Base-by-base conservation (phyloP, 2,888 invertebrate genomes). In the Lypha dubia region DNA sequence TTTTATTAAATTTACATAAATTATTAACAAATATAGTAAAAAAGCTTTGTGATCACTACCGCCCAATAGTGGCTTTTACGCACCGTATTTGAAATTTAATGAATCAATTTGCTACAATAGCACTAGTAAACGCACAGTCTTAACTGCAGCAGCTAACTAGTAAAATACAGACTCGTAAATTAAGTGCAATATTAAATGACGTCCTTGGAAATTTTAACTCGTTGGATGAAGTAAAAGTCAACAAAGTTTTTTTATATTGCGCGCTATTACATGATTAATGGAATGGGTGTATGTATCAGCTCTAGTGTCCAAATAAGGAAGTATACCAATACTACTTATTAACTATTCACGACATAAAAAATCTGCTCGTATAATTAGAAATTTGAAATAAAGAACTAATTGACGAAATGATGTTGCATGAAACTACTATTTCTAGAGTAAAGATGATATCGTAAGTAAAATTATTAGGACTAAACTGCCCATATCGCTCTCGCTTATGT, bases 221-320 rank as follows among this genome's bases (percentile, higher is more conserved):
- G 32, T 58, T 46, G 46, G 46, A 44, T 62, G 38, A 62, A 28
- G 56, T 32, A 22, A 46, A 7, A 35, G 20, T 44, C 15, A 46
- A 20, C 46, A 46, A 58, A 38, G 49, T 17, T 62, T 32, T 0
- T 35, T 20, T 5, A 13, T 22, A 46, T 9, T 73, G 46, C 20
- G 2, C 15, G 28, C 15, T 3, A 6, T 13, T 28, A 1, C n/a
- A 17, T 51, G 22, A 22, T 68, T 38, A 56, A 38, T 24, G 4
- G 53, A 13, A 35, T 67, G 35, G 35, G 51, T 3, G 22, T 35
- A 51, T 35, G 20, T 51, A 67, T 51, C 35, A 35, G 35, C 35
- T 32, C 9, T 67, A 20, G 22, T 67, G 17, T n/a, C 62, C 62
- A 60, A 62, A 38, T 51, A 73, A 62, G 73, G 73, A 49, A 73